Evolutionary conservation across 2,888 invertebrate genomes (phyloP).

Genomic region (Stenolophus ochropezus): DNA sequence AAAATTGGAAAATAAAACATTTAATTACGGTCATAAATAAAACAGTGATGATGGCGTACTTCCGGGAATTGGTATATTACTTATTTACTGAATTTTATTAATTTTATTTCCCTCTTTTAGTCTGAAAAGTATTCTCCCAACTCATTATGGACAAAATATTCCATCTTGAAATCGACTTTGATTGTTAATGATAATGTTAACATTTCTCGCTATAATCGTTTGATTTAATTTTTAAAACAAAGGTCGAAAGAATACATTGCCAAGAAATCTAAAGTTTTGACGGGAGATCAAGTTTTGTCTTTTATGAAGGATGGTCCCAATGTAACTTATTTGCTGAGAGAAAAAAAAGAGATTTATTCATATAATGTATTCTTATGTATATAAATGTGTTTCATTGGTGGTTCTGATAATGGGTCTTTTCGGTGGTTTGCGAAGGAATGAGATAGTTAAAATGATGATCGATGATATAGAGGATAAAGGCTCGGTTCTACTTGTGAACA

Average conservation of each 20-base stretch:
- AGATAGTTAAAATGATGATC: too few relatives aligned
- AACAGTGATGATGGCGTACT: constrained; percentile 60
- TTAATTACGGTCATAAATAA: constrained; percentile 45
- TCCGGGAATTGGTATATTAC: constrained; percentile 60
- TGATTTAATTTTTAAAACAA: constrained; percentile 62
- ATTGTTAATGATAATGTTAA: constrained; percentile 61
- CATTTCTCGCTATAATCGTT: constrained; percentile 59
- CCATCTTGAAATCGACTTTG: constrained; percentile 48
- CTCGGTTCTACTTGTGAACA: constrained; percentile 61
- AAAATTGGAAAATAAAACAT: constrained; percentile 55
- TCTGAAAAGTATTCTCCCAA: constrained; percentile 1
- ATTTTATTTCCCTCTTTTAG: constrained; percentile 9
- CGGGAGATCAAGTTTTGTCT: too few relatives aligned
- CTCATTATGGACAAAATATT: constrained; percentile 48
- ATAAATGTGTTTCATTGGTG: constrained; percentile 31
- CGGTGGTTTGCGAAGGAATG: constrained; percentile 62
- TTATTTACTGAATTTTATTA: constrained; percentile 20
- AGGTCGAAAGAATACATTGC: background rate
- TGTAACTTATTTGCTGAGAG: too few relatives aligned
- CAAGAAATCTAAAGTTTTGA: too few relatives aligned
- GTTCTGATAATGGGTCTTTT: constrained; percentile 62
- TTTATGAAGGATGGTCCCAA: constrained; percentile 22
- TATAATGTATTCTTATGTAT: constrained; percentile 6
- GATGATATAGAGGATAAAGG: too few relatives aligned
- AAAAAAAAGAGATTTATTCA: too few relatives aligned